Evolutionary conservation across 2,888 invertebrate species (phyloP).

Genomic region (Cheiracanthium punctorium): DNA sequence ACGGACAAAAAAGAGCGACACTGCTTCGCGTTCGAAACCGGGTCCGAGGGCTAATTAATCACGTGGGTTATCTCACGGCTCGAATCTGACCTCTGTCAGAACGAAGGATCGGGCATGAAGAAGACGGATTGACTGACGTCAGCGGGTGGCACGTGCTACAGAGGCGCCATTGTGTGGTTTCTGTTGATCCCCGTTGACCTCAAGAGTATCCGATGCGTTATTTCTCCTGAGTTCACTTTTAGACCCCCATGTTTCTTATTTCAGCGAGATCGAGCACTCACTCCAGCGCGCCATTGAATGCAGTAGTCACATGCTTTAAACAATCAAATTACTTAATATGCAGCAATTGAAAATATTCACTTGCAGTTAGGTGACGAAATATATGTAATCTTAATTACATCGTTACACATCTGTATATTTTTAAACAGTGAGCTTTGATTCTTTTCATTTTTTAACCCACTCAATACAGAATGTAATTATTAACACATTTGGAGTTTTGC

Average conservation of each 20-base stretch:
- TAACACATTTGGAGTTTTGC: too few relatives aligned
- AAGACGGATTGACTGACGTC: slow-evolving; percentile 58
- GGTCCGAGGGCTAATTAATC: slow-evolving; percentile 57
- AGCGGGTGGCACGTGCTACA: slow-evolving; percentile 69
- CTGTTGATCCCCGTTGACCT: slow-evolving; percentile 56
- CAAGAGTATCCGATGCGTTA: neutral
- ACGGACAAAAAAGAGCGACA: slow-evolving; percentile 19
- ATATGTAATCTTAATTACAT: too few relatives aligned
- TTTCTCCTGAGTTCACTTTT: neutral
- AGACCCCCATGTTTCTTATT: neutral
- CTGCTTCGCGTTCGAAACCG: slow-evolving; percentile 27
- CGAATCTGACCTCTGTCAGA: slow-evolving; percentile 66
- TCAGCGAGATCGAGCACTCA: neutral
- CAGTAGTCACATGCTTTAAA: neutral
- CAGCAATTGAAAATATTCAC: too few relatives aligned
- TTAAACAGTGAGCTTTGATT: too few relatives aligned
- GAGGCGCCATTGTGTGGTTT: slow-evolving; percentile 67
- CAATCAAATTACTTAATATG: too few relatives aligned
- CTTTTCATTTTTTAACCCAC: too few relatives aligned
- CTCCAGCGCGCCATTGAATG: neutral
- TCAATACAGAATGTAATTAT: too few relatives aligned
- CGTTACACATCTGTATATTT: too few relatives aligned
- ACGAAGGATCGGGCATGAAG: slow-evolving; percentile 47
- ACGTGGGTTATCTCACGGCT: slow-evolving; percentile 63
- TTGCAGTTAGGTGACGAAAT: too few relatives aligned